Base-by-base conservation (phyloP, 2,888 invertebrate genomes). In the Hypomecis atomaria region DNA sequence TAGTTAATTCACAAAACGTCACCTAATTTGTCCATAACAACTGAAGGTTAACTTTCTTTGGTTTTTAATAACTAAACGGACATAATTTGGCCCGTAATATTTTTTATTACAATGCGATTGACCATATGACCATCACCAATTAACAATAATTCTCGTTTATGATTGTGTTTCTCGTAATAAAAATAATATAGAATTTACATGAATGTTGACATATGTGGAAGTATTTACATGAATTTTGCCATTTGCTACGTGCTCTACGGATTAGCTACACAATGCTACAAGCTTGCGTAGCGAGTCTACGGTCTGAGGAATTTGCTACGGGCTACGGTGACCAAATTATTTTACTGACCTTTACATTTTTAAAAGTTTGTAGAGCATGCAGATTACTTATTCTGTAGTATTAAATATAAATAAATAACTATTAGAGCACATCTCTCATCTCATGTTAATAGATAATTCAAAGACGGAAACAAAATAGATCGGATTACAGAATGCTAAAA, bases 71-170 rank as follows among this genome's bases (percentile, higher is more conserved):
- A 49, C 10, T 59, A 55, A 63, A 59, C 55, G 49, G 59, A 34
- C 54, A 37, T 63, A 40, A 63, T 59, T 63, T 43, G 60, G 48
- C 33, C 33, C 44, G 52, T 56, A 56, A 56, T 44, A 62, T 62
- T 44, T 59, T 47, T 43, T 53, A 23, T 38, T n/a, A n/a, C n/a
- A n/a, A n/a, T n/a, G n/a, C n/a, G n/a, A n/a, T n/a, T n/a, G n/a
- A 50, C 38, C 53, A 48, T 45, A 40, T 50, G 50, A 66, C 40
- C 49, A n/a, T n/a, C n/a, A n/a, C 43, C 38, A 44, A n/a, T n/a
- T n/a, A n/a, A n/a, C n/a, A n/a, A n/a, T n/a, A n/a, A n/a, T n/a
- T n/a, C n/a, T n/a, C n/a, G n/a, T n/a, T n/a, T n/a, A n/a, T n/a
- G n/a, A n/a, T n/a, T n/a, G n/a, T n/a, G n/a, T n/a, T 60, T 60